A percentile compares a stretch with the other conserved stretches of the same genome.
phyloP scores from a whole-genome alignment of 2,888 invertebrate species.

The Trissonchulus latispiculum region DNA sequence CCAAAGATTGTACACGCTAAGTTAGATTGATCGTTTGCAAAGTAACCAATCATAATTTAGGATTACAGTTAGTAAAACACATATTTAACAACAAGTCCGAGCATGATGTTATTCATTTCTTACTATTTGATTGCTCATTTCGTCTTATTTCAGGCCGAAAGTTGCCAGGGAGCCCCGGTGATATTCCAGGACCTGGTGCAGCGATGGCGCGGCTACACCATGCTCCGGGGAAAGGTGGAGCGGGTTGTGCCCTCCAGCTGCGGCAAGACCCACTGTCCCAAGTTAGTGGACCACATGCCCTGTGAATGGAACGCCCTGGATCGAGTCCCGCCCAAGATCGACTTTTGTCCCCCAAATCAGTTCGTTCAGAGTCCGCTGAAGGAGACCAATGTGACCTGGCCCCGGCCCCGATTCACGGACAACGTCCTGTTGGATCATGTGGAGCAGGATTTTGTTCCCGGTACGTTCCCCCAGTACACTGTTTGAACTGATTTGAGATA shows the following conservation, averaged over 20 bases:
- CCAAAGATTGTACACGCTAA: no score
- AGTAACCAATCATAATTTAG: no score
- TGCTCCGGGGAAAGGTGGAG: constrained; percentile 45
- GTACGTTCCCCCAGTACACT: no score
- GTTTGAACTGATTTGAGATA: no score
- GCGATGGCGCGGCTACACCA: constrained; percentile 88
- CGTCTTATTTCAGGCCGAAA: constrained; percentile 22
- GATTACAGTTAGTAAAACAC: no score
- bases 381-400: constrained; percentile 39
- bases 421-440: constrained; percentile 30
- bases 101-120: no score
- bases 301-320: constrained; percentile 1
- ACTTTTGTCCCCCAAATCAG: constrained; percentile 57
- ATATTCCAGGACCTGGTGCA: constrained; percentile 71
- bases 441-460: constrained; percentile 39
- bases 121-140: no score
- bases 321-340: constrained; percentile 16
- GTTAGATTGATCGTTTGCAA: no score
- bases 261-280: constrained; percentile 14
- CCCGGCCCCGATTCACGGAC: constrained; percentile 34
- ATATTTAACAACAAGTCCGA: no score
- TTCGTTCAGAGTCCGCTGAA: constrained; percentile 65
- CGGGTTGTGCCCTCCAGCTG: constrained; percentile 21
- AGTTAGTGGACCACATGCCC: constrained; percentile 14
- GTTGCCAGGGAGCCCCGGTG: constrained; percentile 61